phyloP scores from a whole-genome alignment of 2,113 vertebrate genomes.

The Egretta garzetta region DNA sequence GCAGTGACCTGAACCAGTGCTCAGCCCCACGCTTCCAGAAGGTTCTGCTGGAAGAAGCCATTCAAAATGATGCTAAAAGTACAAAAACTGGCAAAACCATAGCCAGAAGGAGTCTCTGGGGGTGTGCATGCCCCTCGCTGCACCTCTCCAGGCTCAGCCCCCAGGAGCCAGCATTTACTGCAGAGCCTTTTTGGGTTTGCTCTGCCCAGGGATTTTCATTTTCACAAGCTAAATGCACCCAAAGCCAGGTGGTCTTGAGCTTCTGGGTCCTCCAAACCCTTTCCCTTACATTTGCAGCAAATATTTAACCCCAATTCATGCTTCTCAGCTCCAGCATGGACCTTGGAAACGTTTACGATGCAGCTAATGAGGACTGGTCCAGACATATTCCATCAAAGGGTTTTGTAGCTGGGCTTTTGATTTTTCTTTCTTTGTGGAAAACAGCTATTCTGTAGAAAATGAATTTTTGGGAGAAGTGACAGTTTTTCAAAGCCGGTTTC shows the following conservation, averaged over 20 bases:
- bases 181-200: background rate
- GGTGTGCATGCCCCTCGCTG: fast-evolving
- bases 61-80: background rate
- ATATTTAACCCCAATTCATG: background rate
- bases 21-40: background rate
- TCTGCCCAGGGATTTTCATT: background rate
- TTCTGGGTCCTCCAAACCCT: background rate
- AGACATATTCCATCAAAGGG: background rate
- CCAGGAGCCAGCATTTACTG: background rate
- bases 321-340: background rate
- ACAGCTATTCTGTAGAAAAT: background rate
- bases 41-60: background rate
- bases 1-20: fast-evolving
- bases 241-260: background rate
- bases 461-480: background rate
- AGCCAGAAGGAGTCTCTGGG: fast-evolving
- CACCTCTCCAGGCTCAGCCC: background rate
- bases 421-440: background rate
- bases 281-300: background rate
- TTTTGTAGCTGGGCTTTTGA: background rate
- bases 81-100: background rate
- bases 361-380: background rate
- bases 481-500: background rate
- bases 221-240: background rate
- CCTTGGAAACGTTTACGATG: background rate